Base-by-base conservation (phyloP, 2,797 vertebrate genomes). In the Philypnodon macrostomus region DNA sequence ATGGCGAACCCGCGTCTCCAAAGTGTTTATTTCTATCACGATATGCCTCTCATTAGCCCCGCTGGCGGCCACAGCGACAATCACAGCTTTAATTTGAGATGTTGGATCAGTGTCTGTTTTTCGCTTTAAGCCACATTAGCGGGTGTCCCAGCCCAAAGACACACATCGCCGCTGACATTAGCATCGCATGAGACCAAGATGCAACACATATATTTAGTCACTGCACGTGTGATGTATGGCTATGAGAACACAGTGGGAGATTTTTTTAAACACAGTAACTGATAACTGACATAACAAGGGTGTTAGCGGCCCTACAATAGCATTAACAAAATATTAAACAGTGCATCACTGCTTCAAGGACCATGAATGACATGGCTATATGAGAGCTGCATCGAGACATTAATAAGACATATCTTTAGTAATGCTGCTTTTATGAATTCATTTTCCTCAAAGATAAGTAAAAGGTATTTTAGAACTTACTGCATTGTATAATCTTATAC, bases 21-120 rank as follows among this genome's bases (percentile, higher is more conserved):
- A 71, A 67, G 80, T 85, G 81, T 85, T 87, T 84, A 85, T 85
- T 85, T 83, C 83, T 79, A 84, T 76, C 64, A 77, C 74, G 67
- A 85, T 79, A 63, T 83, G 83, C 81, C 74, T 83, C 75, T 85
- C 84, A 83, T 89, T 85, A 84, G 82, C 61, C 49, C 49, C 40
- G 63, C 51, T 65, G 72, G 70, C 48, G 77, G 83, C 77, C 65
- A 52, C 65, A 78, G 79, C 80, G 77, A 85, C 79, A 81, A 87
- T 83, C 72, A 75, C 80, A 83, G 77, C 71, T 56, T 81, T 77
- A 75, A 86, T 85, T 83, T 87, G 64, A 85, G 70, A 86, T 74
- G 73, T 63, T 81, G 56, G 69, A 77, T 78, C 62, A 63, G 53
- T 54, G 63, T 73, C 58, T 75, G 75, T 68, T 70, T 65, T 74